Percentiles rank a stretch among this genome's conserved stretches.
Conservation (phyloP, 2,113 vertebrate genomes). For the Nothobranchius furzeri region DNA sequence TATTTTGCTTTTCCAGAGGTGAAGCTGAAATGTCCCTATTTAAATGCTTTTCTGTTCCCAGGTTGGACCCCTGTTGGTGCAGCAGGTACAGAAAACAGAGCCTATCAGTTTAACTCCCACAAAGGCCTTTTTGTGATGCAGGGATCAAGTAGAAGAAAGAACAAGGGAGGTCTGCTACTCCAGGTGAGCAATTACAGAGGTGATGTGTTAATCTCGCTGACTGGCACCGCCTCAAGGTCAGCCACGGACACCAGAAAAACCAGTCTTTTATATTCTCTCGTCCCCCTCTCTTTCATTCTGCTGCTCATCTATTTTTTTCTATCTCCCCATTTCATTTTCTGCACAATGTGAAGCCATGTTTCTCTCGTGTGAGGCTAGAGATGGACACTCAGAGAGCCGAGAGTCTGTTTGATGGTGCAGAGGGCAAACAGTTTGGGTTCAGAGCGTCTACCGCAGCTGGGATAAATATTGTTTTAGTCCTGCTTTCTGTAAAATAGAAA, state of each 20-base stretch:
- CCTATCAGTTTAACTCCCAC: slow-evolving; percentile 55
- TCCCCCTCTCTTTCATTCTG: slow-evolving; percentile 8
- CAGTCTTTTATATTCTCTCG: slow-evolving; percentile 22
- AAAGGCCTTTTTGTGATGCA: slow-evolving; percentile 61
- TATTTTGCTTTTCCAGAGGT: slow-evolving; percentile 26
- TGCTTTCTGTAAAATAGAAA: too few species aligned
- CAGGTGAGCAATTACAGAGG: slow-evolving; percentile 73
- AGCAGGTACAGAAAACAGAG: slow-evolving; percentile 56
- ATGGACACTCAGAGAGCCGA: slow-evolving; percentile 33
- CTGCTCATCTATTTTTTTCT: slow-evolving; percentile 16
- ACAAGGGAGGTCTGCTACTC: slow-evolving; percentile 58
- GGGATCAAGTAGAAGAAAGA: slow-evolving; percentile 51
- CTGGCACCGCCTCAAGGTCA: slow-evolving; percentile 64
- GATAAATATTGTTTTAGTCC: not conserved
- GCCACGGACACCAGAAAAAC: slow-evolving; percentile 32
- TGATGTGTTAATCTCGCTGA: slow-evolving; percentile 64
- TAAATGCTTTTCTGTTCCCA: slow-evolving; percentile 39
- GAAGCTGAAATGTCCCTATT: slow-evolving; percentile 28
- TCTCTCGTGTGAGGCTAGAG: slow-evolving; percentile 15
- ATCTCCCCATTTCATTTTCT: slow-evolving; percentile 2
- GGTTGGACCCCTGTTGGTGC: slow-evolving; percentile 43
- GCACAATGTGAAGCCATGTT: slow-evolving; percentile 2
- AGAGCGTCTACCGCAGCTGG: slow-evolving; percentile 11
- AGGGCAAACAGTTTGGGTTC: slow-evolving; percentile 28
- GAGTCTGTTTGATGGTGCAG: slow-evolving; percentile 22